A percentile compares a stretch with the other conserved stretches of the same genome.
phyloP scores from a whole-genome alignment of 2,113 vertebrate genomes.

The Tragelaphus scriptus region DNA sequence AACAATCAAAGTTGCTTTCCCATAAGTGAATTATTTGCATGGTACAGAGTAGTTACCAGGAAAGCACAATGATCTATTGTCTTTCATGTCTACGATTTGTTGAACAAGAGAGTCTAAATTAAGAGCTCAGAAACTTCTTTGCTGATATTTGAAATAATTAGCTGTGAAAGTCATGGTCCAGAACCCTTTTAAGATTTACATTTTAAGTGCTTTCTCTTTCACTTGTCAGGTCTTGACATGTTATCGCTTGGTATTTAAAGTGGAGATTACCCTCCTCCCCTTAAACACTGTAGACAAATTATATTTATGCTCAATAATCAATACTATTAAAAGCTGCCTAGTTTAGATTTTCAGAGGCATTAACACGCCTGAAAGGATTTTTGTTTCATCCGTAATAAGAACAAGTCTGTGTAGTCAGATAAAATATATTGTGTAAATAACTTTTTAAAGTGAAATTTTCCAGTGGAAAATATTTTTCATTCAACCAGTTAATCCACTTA shows the following conservation, averaged over 20 bases:
- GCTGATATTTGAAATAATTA: constrained; percentile 57
- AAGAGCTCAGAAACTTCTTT: constrained; percentile 47
- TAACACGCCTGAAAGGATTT: background rate
- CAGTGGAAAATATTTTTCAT: background rate
- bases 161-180: background rate
- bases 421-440: background rate
- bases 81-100: constrained; percentile 47
- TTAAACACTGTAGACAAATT: background rate
- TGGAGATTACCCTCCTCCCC: background rate
- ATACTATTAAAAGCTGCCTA: background rate
- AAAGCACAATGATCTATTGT: constrained; percentile 50
- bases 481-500: background rate
- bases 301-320: background rate
- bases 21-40: constrained; percentile 45
- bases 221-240: constrained; percentile 28
- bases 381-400: background rate
- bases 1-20: constrained; percentile 41
- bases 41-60: constrained; percentile 14
- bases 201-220: constrained; percentile 47
- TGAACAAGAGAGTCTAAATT: constrained; percentile 53
- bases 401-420: background rate
- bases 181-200: constrained; percentile 21
- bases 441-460: constrained; percentile 11
- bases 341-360: background rate
- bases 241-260: constrained; percentile 43